phyloP scores from a whole-genome alignment of 2,888 invertebrate species.

The Diarsia brunnea region DNA sequence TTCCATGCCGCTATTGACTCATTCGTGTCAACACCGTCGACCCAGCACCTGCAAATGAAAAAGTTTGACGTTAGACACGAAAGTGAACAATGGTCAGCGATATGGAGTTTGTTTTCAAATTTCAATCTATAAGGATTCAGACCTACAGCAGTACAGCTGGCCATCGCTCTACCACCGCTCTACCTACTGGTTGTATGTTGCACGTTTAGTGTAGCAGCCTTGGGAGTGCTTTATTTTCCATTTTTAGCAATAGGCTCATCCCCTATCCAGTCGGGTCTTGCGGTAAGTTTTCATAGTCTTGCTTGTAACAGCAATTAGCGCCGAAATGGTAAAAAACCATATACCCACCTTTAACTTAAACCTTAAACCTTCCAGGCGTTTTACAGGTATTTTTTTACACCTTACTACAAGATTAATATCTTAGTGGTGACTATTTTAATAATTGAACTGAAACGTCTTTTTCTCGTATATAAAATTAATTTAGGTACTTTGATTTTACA shows the following conservation, averaged over 20 bases:
- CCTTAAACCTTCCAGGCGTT: neutral
- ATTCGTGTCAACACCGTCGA: slow-evolving; percentile 91
- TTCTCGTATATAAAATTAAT: neutral
- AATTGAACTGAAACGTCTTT: neutral
- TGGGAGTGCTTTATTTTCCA: neutral
- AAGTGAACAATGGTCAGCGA: neutral
- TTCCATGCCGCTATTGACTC: slow-evolving; percentile 90
- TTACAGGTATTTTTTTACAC: neutral
- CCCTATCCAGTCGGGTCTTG: neutral
- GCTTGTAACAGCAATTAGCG: no score
- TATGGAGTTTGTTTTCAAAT: neutral
- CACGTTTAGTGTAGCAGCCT: neutral
- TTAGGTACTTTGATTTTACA: neutral
- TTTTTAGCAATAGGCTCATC: neutral
- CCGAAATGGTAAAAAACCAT: neutral
- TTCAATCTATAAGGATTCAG: neutral
- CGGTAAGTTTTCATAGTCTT: neutral
- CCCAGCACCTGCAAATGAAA: slow-evolving; percentile 89
- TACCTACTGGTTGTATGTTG: neutral
- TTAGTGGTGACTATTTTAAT: neutral
- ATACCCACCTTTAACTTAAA: neutral
- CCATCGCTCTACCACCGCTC: neutral
- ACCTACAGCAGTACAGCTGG: neutral
- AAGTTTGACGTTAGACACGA: neutral
- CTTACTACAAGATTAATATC: neutral